Evolutionary conservation across 2,888 invertebrate species (phyloP).

Genomic region (Camptogramma bilineatum): DNA sequence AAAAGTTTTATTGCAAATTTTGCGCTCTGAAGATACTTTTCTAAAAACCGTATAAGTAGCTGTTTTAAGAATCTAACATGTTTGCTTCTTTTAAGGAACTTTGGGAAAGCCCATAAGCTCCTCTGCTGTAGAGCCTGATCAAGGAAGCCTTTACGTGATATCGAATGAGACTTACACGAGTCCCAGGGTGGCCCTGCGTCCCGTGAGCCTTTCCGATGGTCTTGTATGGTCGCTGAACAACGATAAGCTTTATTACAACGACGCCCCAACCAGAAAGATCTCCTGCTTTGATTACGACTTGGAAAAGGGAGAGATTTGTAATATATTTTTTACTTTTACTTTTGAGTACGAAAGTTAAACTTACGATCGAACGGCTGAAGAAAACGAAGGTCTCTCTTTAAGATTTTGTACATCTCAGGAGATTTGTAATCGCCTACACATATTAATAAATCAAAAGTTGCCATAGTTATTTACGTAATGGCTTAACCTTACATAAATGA

Average conservation of each 20-base stretch:
- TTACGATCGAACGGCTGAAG: no score
- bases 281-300: constrained; percentile 26
- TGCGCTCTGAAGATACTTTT: no score
- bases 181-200: constrained; percentile 18
- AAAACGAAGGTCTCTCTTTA: no score
- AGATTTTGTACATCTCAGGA: no score
- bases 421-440: no score
- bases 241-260: constrained; percentile 34
- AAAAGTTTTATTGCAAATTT: no score
- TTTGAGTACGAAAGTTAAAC: no score
- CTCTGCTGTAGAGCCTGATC: not conserved
- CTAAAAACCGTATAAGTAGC: not conserved
- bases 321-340: not conserved
- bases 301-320: constrained; percentile 26
- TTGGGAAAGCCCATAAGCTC: not conserved
- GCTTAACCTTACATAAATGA: no score
- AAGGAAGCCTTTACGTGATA: constrained; percentile 20
- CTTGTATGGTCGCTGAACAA: constrained; percentile 27
- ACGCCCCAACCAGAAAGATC: constrained; percentile 25
- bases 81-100: no score
- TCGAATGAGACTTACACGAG: constrained; percentile 4
- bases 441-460: no score
- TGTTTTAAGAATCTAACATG: no score
- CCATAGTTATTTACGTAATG: no score
- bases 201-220: constrained; percentile 27